phyloP scores from a whole-genome alignment of 2,113 vertebrate genomes.

The Raphicerus campestris region DNA sequence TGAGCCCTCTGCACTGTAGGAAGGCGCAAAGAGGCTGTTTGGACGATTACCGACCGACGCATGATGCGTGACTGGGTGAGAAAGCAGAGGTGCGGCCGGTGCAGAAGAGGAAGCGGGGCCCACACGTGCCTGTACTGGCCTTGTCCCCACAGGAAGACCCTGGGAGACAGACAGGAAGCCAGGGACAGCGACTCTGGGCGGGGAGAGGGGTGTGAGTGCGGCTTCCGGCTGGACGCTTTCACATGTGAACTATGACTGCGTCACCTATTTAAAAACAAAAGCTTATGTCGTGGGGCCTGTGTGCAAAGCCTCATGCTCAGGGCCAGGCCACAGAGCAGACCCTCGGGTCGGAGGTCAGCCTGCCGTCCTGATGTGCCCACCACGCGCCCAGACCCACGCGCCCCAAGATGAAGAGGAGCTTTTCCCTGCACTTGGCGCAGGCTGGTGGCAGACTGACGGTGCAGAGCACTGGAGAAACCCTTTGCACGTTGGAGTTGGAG shows the following conservation, averaged over 20 bases:
- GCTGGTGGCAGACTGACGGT: accelerated
- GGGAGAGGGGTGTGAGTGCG: not conserved
- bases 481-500: accelerated
- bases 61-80: accelerated
- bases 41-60: accelerated
- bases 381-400: accelerated
- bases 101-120: accelerated
- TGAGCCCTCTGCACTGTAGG: not conserved
- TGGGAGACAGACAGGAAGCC: not conserved
- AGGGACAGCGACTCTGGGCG: not conserved
- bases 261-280: accelerated
- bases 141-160: accelerated
- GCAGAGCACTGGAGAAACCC: not conserved
- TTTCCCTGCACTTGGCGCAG: accelerated
- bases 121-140: accelerated
- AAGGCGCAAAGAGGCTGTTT: accelerated
- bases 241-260: accelerated
- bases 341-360: accelerated
- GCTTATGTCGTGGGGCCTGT: accelerated
- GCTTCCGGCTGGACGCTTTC: accelerated
- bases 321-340: not conserved
- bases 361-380: not conserved
- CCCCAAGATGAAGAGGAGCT: accelerated
- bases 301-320: not conserved
- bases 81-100: not conserved